Percentiles rank a stretch among this genome's conserved stretches.
Evolutionary conservation across 2,888 invertebrate genomes (phyloP).

Genomic region (Eugnorisma glareosa): DNA sequence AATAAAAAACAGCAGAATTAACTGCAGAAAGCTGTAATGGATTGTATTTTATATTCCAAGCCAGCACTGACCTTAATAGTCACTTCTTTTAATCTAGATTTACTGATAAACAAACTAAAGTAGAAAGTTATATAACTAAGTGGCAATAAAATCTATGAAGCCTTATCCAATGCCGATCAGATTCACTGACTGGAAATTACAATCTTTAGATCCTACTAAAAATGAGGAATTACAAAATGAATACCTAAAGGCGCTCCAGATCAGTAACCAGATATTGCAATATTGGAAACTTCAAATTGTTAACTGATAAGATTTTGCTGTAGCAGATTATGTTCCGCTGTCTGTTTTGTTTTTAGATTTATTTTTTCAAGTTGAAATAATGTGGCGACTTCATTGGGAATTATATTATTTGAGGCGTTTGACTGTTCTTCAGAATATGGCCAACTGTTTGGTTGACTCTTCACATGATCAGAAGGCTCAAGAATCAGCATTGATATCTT

Average conservation of each 20-base stretch:
- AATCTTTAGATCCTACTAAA: constrained; percentile 52
- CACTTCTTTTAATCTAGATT: constrained; percentile 16
- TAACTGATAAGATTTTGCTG: neutral
- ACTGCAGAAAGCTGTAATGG: neutral
- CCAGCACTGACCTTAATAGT: neutral
- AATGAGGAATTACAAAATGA: constrained; percentile 46
- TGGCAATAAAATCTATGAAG: constrained; percentile 42
- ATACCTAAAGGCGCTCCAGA: constrained; percentile 29
- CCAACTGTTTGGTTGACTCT: neutral
- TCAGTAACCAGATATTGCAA: constrained; percentile 29
- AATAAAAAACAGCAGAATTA: neutral
- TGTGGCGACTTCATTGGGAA: neutral
- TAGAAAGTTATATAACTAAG: constrained; percentile 22
- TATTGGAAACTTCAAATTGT: constrained; percentile 23
- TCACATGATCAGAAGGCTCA: neutral
- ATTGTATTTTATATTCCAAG: neutral
- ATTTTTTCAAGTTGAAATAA: neutral
- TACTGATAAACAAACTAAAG: constrained; percentile 6
- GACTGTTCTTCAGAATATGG: neutral
- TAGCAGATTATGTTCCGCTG: neutral
- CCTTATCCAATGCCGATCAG: constrained; percentile 41
- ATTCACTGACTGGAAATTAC: constrained; percentile 50
- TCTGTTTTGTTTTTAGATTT: neutral
- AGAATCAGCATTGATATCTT: neutral
- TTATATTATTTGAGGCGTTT: neutral